A percentile compares a stretch with the other conserved stretches of the same genome.
Conservation (phyloP, 2,797 vertebrate species). For the Aselliscus stoliczkanus region DNA sequence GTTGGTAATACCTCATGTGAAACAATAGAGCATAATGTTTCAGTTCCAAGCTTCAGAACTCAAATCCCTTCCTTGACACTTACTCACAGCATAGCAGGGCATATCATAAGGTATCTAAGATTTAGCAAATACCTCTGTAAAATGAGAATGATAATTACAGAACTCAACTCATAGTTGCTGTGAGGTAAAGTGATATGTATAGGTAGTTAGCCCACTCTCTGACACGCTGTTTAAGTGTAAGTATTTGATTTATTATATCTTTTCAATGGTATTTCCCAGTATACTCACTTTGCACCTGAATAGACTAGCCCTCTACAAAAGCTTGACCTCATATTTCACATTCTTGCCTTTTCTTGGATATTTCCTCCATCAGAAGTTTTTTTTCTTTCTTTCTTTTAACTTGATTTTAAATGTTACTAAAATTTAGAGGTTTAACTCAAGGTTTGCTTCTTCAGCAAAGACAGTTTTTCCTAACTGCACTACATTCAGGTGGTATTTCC, state of each 20-base stretch:
- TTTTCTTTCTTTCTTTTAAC: not conserved
- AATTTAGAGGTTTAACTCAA: not conserved
- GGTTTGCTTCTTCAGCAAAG: not conserved
- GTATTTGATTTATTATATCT: not conserved
- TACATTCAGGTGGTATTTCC: not conserved
- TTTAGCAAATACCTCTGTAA: not conserved
- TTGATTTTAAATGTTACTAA: not conserved
- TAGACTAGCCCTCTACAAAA: not conserved
- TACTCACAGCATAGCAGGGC: not conserved
- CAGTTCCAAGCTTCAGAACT: not conserved
- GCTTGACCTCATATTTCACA: not conserved
- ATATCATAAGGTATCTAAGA: not conserved
- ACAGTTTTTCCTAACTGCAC: not conserved
- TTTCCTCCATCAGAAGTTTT: not conserved
- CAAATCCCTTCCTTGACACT: not conserved
- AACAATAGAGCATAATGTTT: not conserved
- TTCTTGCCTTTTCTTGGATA: not conserved
- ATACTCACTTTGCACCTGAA: not conserved
- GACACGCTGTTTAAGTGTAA: not conserved
- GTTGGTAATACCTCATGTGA: not conserved
- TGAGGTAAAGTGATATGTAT: not conserved
- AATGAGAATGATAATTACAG: not conserved
- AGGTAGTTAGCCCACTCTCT: no score
- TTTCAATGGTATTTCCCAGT: not conserved
- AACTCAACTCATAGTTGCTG: not conserved